Evolutionary conservation across 2,797 vertebrate species (phyloP).

Genomic region (Sparus aurata): DNA sequence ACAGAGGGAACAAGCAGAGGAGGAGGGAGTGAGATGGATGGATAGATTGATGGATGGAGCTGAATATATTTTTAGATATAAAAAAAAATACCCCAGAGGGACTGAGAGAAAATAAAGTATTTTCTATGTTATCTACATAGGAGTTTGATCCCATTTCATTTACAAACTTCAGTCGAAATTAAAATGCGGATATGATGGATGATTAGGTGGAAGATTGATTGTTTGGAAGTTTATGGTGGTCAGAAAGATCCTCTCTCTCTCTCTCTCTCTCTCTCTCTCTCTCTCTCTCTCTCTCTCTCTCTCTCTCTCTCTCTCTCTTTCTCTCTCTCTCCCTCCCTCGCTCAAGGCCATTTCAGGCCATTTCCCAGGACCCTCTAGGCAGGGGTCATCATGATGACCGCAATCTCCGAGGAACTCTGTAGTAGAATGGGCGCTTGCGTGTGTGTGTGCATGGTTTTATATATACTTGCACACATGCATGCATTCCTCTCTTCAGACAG

Average conservation of each 20-base stretch:
- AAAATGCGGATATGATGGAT: conserved; percentile 17
- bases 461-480: conserved; percentile 15
- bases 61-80: conserved; percentile 46
- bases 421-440: conserved; percentile 34
- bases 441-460: conserved; percentile 21
- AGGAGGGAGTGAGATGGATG: conserved; percentile 35
- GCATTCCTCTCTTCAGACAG: conserved; percentile 37
- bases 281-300: too few relatives aligned
- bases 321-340: background rate
- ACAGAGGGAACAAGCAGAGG: conserved; percentile 40
- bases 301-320: too few relatives aligned
- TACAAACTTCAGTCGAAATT: background rate
- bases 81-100: conserved; percentile 11
- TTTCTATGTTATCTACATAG: background rate
- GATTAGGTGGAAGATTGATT: conserved; percentile 37
- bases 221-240: conserved; percentile 26
- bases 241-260: conserved; percentile 12
- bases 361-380: conserved; percentile 80
- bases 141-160: conserved; percentile 3
- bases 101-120: background rate
- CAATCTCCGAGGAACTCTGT: conserved; percentile 49
- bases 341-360: conserved; percentile 67
- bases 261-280: too few relatives aligned
- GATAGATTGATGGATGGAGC: conserved; percentile 44
- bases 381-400: conserved; percentile 67